Percentiles rank a stretch among this genome's conserved stretches.
phyloP scores from a whole-genome alignment of 2,888 invertebrate genomes.

The Buathra laborator region DNA sequence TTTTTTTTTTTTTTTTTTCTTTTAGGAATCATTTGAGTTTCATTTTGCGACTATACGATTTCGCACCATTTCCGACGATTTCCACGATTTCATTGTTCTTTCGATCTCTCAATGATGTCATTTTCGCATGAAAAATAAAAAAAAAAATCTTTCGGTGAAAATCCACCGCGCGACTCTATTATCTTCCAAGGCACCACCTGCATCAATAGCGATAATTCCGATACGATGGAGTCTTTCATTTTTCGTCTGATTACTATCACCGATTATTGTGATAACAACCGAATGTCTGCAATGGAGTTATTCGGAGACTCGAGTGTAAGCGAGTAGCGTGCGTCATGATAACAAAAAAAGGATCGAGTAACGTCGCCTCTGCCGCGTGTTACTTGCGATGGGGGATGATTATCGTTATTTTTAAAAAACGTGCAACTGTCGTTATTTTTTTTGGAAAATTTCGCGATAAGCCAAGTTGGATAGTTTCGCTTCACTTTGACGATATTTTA shows the following conservation, averaged over 20 bases:
- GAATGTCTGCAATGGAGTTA: not conserved
- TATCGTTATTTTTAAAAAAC: not conserved
- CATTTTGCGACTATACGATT: not conserved
- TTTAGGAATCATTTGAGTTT: not conserved
- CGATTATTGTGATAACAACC: slow-evolving; percentile 32
- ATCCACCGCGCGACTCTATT: not conserved
- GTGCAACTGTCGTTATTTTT: not conserved
- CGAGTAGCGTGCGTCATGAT: not conserved
- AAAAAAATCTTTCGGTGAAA: not conserved
- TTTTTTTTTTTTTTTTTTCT: not conserved
- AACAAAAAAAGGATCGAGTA: not conserved
- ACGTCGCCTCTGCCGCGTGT: not conserved
- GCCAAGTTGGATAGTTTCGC: no score
- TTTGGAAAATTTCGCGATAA: slow-evolving; percentile 62
- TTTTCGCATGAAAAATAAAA: not conserved
- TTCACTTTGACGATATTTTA: no score
- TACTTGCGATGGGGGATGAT: not conserved
- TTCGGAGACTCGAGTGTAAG: not conserved
- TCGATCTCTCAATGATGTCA: not conserved
- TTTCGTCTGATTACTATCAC: slow-evolving; percentile 14
- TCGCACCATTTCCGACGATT: not conserved
- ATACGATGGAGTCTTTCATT: slow-evolving; percentile 7
- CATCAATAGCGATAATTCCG: slow-evolving; percentile 44
- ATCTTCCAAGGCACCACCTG: slow-evolving; percentile 36
- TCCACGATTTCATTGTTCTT: not conserved